Evolutionary conservation across 2,888 invertebrate species (phyloP).

Genomic region (Synanthedon andrenaeformis): DNA sequence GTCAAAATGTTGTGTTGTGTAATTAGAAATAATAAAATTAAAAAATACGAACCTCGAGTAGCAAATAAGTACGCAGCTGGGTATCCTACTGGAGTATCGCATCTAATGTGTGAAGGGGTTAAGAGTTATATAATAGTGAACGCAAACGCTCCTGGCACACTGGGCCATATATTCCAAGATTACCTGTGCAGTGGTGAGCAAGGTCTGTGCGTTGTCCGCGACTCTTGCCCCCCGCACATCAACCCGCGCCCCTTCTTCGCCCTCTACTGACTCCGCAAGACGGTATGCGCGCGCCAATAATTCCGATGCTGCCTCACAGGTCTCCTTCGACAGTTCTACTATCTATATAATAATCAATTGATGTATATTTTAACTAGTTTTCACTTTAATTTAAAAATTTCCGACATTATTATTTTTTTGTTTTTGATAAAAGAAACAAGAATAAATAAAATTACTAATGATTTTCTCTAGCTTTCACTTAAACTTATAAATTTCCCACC

Average conservation of each 20-base stretch:
- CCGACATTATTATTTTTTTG: too few species aligned
- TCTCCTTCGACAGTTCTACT: slow-evolving; percentile 17
- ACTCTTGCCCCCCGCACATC: slow-evolving; percentile 16
- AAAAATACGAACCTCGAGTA: too few species aligned
- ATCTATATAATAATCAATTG: slow-evolving; percentile 8
- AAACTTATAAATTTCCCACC: too few species aligned
- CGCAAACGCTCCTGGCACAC: too few species aligned
- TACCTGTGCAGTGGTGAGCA: slow-evolving; percentile 29
- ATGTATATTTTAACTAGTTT: not conserved
- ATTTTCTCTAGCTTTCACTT: not conserved
- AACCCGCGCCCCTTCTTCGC: slow-evolving; percentile 13
- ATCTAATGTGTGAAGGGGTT: too few species aligned
- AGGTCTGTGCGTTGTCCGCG: slow-evolving; percentile 21
- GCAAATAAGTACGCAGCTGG: too few species aligned
- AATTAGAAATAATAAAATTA: too few species aligned
- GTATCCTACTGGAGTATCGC: too few species aligned
- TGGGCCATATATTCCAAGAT: not conserved
- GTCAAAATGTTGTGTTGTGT: too few species aligned
- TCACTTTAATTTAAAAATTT: not conserved
- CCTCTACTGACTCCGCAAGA: slow-evolving; percentile 16
- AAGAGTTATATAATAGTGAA: too few species aligned
- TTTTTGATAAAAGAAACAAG: too few species aligned
- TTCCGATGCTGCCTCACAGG: slow-evolving; percentile 20
- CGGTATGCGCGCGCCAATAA: slow-evolving; percentile 21
- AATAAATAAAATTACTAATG: too few species aligned